Evolutionary conservation across 2,888 invertebrate genomes (phyloP), one percentile per base, ranked within the genome.

Genomic region (Metopia argyrocephala): DNA sequence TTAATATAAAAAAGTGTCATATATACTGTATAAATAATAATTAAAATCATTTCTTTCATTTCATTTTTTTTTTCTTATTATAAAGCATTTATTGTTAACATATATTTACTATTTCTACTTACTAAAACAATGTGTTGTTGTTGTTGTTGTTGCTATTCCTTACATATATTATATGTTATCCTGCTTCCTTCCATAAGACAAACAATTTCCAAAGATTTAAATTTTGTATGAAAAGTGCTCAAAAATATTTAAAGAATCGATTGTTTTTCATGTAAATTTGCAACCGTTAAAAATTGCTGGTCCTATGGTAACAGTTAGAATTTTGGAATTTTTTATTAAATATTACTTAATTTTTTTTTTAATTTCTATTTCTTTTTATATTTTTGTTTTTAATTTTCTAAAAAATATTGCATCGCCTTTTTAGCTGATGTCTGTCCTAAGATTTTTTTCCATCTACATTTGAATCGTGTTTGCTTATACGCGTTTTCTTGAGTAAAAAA

Each of bases 401-500:
- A 70, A 83, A 84, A 75, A 83, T 85, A 84, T 86, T 78, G 28
- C 82, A 83, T 57, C 84, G 69, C 25, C 83, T 61, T 69, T 84
- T 84, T 5, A 84, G 83, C 66, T 84, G 83, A 65, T 84, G 85
- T 84, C 85, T 84, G 83, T 88, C 86, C 89, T 88, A 88, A 86
- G 89, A 85, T 74, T 87, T 87, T 84, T 86, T 88, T 50, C 9
- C 85, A 73, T 82, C 85, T 75, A 74, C 59, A 27, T 76, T 46
- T 52, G 74, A 68, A 62, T 83, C 82, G 38, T 61, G 70, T 82
- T 81, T 69, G 80, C 76, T 79, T 28, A 69, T 83, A 56, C 89
- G 89, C 21, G 89, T 86, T 83, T 89, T 89, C 84, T 89, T 89
- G 2, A 89, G 84, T 52, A 89, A 85, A 74, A 89, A 89, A 81